phyloP scores from a whole-genome alignment of 2,113 vertebrate genomes.

The Aspiorhynchus laticeps region DNA sequence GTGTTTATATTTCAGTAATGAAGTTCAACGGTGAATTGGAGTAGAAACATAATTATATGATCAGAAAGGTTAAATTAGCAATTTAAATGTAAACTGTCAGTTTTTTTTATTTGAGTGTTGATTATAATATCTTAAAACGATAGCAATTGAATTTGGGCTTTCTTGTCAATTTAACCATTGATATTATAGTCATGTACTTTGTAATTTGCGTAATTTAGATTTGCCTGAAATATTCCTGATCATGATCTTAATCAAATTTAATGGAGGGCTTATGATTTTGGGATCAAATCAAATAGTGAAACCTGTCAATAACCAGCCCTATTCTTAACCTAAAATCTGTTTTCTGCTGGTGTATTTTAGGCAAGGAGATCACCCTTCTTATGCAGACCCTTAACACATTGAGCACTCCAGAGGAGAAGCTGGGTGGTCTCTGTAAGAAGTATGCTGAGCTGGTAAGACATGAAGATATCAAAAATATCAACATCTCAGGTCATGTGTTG shows the following conservation, averaged over 20 bases:
- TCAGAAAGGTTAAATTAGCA: not conserved
- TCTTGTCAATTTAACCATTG: not conserved
- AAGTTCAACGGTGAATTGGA: not conserved
- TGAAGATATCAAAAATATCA: not conserved
- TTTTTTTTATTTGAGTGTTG: not conserved
- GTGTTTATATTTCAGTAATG: not conserved
- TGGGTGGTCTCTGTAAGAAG: conserved; percentile 94
- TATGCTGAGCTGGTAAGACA: conserved; percentile 95
- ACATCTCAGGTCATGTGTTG: not conserved
- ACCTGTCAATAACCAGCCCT: not conserved
- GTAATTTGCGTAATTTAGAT: not conserved
- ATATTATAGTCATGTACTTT: not conserved
- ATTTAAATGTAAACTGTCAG: not conserved
- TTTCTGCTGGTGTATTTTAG: conserved; percentile 65
- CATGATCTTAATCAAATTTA: not conserved
- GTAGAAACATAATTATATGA: not conserved
- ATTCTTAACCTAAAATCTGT: not conserved
- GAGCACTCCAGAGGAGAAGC: conserved; percentile 96
- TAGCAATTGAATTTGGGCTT: not conserved
- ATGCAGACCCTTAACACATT: conserved; percentile 98
- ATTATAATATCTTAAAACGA: not conserved
- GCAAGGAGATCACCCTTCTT: conserved; percentile 96
- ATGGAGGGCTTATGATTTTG: not conserved
- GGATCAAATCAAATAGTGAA: not conserved
- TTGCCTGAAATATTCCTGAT: not conserved